A percentile compares a stretch with the other conserved stretches of the same genome.
Conservation (phyloP, 2,888 invertebrate genomes). For the Leptopilina drosophilae region DNA sequence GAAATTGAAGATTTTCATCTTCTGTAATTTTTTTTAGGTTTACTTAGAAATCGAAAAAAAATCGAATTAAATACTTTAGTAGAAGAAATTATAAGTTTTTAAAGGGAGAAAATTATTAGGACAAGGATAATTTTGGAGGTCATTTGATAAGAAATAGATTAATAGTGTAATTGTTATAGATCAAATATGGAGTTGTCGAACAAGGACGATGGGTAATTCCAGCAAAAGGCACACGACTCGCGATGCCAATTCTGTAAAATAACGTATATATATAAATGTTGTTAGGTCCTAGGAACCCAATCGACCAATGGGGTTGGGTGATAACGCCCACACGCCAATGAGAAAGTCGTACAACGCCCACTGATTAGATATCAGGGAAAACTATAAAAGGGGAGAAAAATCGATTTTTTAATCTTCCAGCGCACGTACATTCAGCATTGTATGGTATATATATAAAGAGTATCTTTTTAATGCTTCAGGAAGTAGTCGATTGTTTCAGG, state of each 20-base stretch:
- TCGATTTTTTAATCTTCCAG: conserved; percentile 61
- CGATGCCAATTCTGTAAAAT: conserved; percentile 50
- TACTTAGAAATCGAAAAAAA: too few species aligned
- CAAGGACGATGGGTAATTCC: conserved; percentile 25
- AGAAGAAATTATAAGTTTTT: too few species aligned
- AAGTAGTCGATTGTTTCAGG: background rate
- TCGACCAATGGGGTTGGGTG: conserved; percentile 63
- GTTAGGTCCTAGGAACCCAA: conserved; percentile 47
- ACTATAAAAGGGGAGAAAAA: conserved; percentile 61
- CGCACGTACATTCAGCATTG: conserved; percentile 44
- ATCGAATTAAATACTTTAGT: too few species aligned
- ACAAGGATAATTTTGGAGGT: conserved; percentile 44
- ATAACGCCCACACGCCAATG: conserved; percentile 75
- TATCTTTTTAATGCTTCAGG: conserved; percentile 34
- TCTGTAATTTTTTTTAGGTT: too few species aligned
- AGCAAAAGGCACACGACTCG: conserved; percentile 14
- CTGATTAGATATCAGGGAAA: conserved; percentile 71
- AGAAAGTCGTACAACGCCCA: conserved; percentile 72
- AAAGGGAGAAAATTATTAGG: background rate
- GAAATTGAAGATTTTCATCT: too few species aligned
- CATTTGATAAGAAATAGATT: background rate
- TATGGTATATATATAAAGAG: conserved; percentile 9
- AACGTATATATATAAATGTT: conserved; percentile 42
- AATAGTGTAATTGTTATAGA: background rate
- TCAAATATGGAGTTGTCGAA: conserved; percentile 27